Percentiles rank a stretch among this genome's conserved stretches.
phyloP scores from a whole-genome alignment of 1,140 invertebrate genomes.

The Drosophila elegans region DNA sequence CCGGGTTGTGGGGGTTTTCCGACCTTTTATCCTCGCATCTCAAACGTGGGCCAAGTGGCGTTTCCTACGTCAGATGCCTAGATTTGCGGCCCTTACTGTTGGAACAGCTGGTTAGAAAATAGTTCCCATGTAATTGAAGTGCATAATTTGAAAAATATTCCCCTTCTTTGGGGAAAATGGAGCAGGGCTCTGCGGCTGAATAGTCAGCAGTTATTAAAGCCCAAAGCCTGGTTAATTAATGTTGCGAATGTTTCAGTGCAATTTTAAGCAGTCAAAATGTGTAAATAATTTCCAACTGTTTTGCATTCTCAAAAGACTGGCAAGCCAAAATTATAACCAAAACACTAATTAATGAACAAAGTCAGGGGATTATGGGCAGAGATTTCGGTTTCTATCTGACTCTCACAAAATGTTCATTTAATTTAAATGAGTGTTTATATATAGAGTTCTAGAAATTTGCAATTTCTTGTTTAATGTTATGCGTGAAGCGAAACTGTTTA shows the following conservation, averaged over 20 bases:
- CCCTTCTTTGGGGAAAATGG: slow-evolving; percentile 1
- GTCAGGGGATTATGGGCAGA: background rate
- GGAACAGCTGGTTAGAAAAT: slow-evolving; percentile 35
- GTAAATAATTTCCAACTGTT: slow-evolving; percentile 23
- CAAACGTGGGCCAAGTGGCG: slow-evolving; percentile 16
- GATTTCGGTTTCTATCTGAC: background rate
- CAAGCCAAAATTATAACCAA: background rate
- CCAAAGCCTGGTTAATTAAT: slow-evolving; percentile 15
- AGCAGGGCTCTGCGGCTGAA: background rate
- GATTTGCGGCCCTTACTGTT: slow-evolving; percentile 28
- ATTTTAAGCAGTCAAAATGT: slow-evolving; percentile 13
- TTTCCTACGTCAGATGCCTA: slow-evolving; percentile 32
- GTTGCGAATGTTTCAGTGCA: slow-evolving; percentile 2
- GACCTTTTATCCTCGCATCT: background rate
- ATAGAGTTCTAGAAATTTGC: background rate
- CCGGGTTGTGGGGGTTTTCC: background rate
- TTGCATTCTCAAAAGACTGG: background rate
- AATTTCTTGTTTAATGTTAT: slow-evolving; percentile 18
- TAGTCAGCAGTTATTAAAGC: slow-evolving; percentile 4
- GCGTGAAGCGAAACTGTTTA: slow-evolving; percentile 7
- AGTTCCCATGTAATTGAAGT: slow-evolving; percentile 44
- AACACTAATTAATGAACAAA: slow-evolving; percentile 15
- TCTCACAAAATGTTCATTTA: slow-evolving; percentile 3
- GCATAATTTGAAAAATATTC: slow-evolving; percentile 41
- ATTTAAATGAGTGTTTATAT: background rate